These are phyloP conservation scores for Falco peregrinus DNA, from an alignment of 2,797 vertebrate genomes.

Conservation along the genomic window DNA sequence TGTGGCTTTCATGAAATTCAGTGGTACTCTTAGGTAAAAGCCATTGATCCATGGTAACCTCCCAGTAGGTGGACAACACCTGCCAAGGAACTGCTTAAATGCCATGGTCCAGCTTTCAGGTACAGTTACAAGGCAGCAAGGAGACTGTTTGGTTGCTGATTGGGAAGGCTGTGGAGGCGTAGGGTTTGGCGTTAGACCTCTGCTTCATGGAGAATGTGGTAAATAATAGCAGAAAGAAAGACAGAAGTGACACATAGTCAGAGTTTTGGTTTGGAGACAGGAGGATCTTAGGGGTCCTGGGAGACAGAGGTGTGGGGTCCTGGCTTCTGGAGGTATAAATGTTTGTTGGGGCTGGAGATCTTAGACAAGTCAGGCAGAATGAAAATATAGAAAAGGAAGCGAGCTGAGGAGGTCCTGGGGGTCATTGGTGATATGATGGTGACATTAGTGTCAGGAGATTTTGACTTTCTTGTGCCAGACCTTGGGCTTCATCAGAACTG, in stretches of 20 bases:
- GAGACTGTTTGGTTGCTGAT: background rate
- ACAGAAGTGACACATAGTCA: background rate
- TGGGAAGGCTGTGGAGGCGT: background rate
- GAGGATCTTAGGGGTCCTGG: background rate
- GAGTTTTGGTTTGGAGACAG: background rate
- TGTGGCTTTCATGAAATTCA: background rate
- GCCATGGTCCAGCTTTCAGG: background rate
- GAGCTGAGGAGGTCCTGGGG: background rate
- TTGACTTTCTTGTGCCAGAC: background rate
- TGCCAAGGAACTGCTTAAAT: background rate
- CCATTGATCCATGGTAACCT: background rate
- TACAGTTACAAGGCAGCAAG: background rate
- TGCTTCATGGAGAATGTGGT: background rate
- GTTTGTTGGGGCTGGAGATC: background rate
- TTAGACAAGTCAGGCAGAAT: background rate
- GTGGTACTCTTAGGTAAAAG: background rate
- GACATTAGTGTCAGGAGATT: background rate
- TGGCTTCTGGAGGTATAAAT: background rate
- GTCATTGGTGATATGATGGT: accelerated
- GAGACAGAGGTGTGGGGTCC: background rate
- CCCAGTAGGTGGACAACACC: background rate
- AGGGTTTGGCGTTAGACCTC: background rate
- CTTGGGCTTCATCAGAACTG: background rate
- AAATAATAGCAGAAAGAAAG: background rate
- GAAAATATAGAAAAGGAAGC: background rate